Conservation (phyloP, 2,797 vertebrate genomes). For the Iguana delicatissima region DNA sequence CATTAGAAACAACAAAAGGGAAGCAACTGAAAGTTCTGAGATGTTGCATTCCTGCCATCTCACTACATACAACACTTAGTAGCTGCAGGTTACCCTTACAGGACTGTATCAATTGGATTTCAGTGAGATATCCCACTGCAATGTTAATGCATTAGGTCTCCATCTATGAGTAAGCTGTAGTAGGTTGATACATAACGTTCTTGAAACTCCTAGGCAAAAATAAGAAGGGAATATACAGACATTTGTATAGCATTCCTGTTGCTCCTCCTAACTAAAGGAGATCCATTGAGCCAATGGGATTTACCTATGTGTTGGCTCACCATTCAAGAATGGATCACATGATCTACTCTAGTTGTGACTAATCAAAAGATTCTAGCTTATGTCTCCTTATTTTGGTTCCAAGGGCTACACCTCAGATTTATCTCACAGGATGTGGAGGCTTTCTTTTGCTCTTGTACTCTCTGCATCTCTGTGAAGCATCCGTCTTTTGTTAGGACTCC, state of each 20-base stretch:
- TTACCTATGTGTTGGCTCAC: too few species aligned
- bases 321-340: too few species aligned
- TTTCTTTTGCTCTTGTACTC: slow-evolving; percentile 23
- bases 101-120: not conserved
- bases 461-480: slow-evolving; percentile 33
- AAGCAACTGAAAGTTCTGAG: not conserved
- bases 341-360: too few species aligned
- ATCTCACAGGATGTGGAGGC: not conserved
- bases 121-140: not conserved
- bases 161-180: not conserved
- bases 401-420: not conserved
- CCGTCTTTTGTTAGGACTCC: slow-evolving; percentile 58
- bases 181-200: not conserved
- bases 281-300: too few species aligned
- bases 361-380: too few species aligned
- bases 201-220: not conserved
- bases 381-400: not conserved
- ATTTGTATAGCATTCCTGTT: not conserved
- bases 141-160: not conserved
- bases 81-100: not conserved
- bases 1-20: not conserved
- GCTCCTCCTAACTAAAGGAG: too few species aligned
- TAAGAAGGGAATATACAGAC: not conserved
- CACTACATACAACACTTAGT: not conserved
- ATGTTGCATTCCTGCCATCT: not conserved